Evolutionary conservation across 2,113 vertebrate genomes (phyloP), one percentile per base, ranked within the genome.

Genomic region (Lycocorax pyrrhopterus): DNA sequence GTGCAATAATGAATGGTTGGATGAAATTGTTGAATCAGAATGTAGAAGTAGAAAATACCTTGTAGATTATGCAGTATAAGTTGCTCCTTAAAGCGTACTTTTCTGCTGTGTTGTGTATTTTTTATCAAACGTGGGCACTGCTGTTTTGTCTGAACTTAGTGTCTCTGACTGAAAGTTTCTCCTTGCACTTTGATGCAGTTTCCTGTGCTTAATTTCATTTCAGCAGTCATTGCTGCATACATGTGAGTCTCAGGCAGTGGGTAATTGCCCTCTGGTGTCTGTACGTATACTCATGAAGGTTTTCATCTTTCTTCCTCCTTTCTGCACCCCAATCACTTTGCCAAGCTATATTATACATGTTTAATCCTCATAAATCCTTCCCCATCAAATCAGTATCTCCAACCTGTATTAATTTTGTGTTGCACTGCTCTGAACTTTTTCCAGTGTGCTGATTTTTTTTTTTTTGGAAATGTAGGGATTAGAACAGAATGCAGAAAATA

Each of bases 231-330:
- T 95, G 84, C 73, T 96, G 81, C 81, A 46, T 73, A 21, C 69
- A 44, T 74, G 79, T 71, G 87, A 84, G 55, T 95, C 83, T 92
- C 83, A 81, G 79, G 85, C 87, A 88, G 79, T 96, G 85, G 87
- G 85, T 96, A 96, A 71, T 97, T 94, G 84, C 85, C 90, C 82
- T 93, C 75, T 96, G 90, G 68, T 95, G 85, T 96, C 87, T 94
- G 92, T 95, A 94, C 10, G 32, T 96, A 95, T 92, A 18, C 64
- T 94, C 29, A 9, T 43, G 30, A 89, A 78, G 32, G 12, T 92
- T 90, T 87, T 90, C 9, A 7, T 75, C 47, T 93, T 83, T 86
- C 35, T 90, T 90, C n/a, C 21, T 96, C 29, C 39, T 44, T 86
- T 93, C 72, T 90, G 83, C 73, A 80, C 55, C 27, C 47, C 60